Conservation (phyloP, 2,113 vertebrate genomes). For the Opisthocomus hoazin region DNA sequence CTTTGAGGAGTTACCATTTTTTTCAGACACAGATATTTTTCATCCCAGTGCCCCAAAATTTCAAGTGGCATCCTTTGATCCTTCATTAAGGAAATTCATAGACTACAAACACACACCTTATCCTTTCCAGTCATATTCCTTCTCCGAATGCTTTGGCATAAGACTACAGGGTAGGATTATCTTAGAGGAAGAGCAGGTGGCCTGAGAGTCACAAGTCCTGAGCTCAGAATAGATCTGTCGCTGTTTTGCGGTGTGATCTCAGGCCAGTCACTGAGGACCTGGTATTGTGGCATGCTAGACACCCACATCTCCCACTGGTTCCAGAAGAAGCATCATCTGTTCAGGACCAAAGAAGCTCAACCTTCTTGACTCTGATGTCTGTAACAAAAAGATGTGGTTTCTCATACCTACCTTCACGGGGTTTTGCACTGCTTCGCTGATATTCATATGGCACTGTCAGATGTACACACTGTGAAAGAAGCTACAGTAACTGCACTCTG, state of each 20-base stretch:
- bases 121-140: not conserved
- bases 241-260: not conserved
- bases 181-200: not conserved
- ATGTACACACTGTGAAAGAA: not conserved
- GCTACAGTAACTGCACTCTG: accelerated
- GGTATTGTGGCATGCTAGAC: not conserved
- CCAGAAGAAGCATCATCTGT: not conserved
- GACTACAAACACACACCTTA: not conserved
- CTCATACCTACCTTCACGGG: not conserved
- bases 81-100: not conserved
- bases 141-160: not conserved
- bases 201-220: not conserved
- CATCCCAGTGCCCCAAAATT: not conserved
- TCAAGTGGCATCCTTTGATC: not conserved
- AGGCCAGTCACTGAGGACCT: not conserved
- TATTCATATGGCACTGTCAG: not conserved
- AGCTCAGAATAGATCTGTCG: not conserved
- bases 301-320: not conserved
- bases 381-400: not conserved
- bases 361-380: not conserved
- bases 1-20: not conserved
- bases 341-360: not conserved
- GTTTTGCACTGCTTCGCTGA: not conserved
- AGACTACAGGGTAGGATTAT: not conserved
- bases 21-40: not conserved